Conservation (phyloP, 2,113 vertebrate genomes). For the Lucifuga dentata region DNA sequence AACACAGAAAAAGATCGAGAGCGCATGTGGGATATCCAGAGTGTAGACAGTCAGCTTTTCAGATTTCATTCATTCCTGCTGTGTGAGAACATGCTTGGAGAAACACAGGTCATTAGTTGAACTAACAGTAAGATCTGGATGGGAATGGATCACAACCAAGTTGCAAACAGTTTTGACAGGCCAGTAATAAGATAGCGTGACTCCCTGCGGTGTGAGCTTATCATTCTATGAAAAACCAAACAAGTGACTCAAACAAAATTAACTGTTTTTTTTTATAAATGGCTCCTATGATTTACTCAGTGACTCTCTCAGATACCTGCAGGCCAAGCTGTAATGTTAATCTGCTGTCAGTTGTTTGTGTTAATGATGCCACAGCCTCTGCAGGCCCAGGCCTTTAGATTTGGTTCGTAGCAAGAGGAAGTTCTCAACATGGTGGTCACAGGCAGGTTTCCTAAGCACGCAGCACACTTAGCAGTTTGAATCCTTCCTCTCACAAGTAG, state of each 20-base stretch:
- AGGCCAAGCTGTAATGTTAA: constrained; percentile 9
- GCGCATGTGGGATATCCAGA: constrained; percentile 39
- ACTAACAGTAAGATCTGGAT: constrained; percentile 22
- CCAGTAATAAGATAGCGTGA: too few species aligned
- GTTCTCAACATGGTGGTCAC: background rate
- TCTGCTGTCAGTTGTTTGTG: constrained; percentile 15
- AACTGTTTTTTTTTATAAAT: too few species aligned
- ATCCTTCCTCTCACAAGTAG: constrained; percentile 2
- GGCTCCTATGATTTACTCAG: background rate
- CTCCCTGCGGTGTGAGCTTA: too few species aligned
- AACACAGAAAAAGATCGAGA: constrained; percentile 39
- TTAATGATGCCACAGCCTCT: constrained; percentile 8
- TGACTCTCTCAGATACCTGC: constrained; percentile 5
- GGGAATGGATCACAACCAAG: background rate
- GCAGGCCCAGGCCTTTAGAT: background rate
- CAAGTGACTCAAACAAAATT: too few species aligned
- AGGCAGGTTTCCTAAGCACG: background rate
- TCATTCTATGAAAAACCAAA: too few species aligned
- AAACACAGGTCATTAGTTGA: constrained; percentile 29
- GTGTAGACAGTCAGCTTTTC: constrained; percentile 11
- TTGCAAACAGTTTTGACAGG: too few species aligned
- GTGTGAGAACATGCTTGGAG: constrained; percentile 39
- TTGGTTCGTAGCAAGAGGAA: constrained; percentile 12
- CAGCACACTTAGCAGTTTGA: background rate
- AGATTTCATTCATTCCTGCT: constrained; percentile 49